phyloP scores from a whole-genome alignment of 2,888 invertebrate species.

The Quadroppia sp. region DNA sequence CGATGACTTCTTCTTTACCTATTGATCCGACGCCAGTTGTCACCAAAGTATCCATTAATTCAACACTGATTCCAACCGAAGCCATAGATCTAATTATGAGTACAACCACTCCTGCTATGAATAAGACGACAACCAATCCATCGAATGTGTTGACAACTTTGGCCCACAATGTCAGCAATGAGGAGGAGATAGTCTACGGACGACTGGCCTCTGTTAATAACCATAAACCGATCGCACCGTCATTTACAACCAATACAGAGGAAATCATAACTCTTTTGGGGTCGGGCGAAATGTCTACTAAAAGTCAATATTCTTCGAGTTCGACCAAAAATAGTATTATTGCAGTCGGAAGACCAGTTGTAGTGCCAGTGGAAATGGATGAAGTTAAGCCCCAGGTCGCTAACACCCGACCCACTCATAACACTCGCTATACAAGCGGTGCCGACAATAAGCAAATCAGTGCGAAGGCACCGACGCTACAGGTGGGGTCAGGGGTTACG shows the following conservation, averaged over 20 bases:
- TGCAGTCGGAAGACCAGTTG: conserved; percentile 38
- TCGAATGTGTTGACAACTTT: conserved; percentile 32
- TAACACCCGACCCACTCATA: not conserved
- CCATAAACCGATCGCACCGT: not conserved
- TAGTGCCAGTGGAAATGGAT: conserved; percentile 43
- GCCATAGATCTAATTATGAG: not conserved
- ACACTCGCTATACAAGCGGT: conserved; percentile 72
- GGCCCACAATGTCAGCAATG: not conserved
- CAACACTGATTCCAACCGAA: not conserved
- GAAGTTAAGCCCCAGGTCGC: conserved; percentile 42
- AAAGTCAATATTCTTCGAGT: not conserved
- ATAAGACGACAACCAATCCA: conserved; percentile 38
- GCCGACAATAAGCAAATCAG: conserved; percentile 87
- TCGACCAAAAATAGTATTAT: conserved; percentile 30
- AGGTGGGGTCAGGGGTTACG: conserved; percentile 47
- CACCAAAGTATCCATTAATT: not conserved
- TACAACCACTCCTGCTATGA: conserved; percentile 31
- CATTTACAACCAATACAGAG: conserved; percentile 11
- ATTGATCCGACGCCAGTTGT: conserved; percentile 11
- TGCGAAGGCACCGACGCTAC: conserved; percentile 48
- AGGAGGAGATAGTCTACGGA: conserved; percentile 41
- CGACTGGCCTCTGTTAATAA: conserved; percentile 17
- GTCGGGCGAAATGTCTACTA: conserved; percentile 1
- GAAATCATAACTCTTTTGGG: conserved; percentile 20
- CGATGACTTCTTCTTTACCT: conserved; percentile 8